A percentile compares a stretch with the other conserved stretches of the same genome.
phyloP scores from a whole-genome alignment of 2,113 vertebrate genomes.

The Fukomys damarensis region DNA sequence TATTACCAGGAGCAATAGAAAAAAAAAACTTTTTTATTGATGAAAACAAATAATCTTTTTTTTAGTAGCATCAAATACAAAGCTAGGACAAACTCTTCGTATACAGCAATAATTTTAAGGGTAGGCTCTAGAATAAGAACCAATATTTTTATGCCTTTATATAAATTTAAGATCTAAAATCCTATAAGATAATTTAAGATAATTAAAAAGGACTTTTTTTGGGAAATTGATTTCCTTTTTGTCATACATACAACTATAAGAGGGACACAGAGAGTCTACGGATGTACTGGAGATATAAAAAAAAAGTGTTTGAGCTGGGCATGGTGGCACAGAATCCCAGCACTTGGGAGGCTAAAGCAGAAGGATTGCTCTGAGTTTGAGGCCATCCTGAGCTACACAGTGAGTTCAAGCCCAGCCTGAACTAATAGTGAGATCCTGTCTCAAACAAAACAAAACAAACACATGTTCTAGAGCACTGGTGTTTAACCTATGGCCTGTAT shows the following conservation, averaged over 20 bases:
- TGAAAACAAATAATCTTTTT: background rate
- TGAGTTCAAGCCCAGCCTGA: too few relatives aligned
- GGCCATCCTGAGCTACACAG: too few relatives aligned
- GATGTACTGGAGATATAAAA: background rate
- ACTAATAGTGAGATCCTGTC: too few relatives aligned
- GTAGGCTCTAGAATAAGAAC: background rate
- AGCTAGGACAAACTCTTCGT: background rate
- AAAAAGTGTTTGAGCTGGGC: background rate
- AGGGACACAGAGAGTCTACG: background rate
- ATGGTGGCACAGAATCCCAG: too few relatives aligned
- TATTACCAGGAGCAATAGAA: background rate
- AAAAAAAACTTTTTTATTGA: background rate
- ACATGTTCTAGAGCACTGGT: background rate
- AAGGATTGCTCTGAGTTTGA: too few relatives aligned
- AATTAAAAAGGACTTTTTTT: background rate
- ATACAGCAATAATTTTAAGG: background rate
- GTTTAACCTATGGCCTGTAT: background rate
- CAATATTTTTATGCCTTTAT: background rate
- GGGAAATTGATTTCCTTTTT: background rate
- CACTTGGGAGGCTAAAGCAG: too few relatives aligned
- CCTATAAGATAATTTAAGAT: too few relatives aligned
- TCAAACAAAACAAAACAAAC: too few relatives aligned
- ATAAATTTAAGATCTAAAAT: conserved; percentile 33
- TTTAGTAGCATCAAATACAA: background rate
- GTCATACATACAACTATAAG: background rate